Conservation (phyloP, 2,888 invertebrate species). For the Mechanitis messenoides region DNA sequence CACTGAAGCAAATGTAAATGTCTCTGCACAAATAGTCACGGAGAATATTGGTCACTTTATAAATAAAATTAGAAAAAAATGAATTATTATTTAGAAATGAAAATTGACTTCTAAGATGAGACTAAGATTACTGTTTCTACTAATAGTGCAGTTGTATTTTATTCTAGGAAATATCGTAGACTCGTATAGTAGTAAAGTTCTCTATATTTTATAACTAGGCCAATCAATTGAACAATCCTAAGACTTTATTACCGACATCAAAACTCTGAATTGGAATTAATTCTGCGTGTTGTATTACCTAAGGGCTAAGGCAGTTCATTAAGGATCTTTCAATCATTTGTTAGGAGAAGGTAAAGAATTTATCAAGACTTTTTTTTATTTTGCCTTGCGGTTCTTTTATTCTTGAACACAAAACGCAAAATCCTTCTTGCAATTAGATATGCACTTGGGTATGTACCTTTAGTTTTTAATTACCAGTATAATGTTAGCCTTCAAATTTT, state of each 20-base stretch:
- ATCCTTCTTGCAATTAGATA: slow-evolving; percentile 18
- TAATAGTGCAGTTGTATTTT: not conserved
- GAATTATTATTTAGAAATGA: no score
- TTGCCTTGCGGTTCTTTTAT: slow-evolving; percentile 31
- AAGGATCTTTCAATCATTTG: slow-evolving; percentile 62
- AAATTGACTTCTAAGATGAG: slow-evolving; percentile 9
- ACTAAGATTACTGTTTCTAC: not conserved
- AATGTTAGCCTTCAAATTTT: not conserved
- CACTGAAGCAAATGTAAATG: slow-evolving; percentile 26
- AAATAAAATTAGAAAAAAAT: slow-evolving; percentile 1
- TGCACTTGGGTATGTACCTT: not conserved
- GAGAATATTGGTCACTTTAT: not conserved
- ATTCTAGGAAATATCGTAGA: no score
- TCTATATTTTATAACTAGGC: slow-evolving; percentile 34
- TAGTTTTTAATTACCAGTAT: not conserved
- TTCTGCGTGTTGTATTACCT: slow-evolving; percentile 51
- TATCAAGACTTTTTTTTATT: slow-evolving; percentile 32
- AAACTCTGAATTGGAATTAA: slow-evolving; percentile 46
- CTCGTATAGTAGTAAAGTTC: slow-evolving; percentile 15
- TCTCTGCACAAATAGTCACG: slow-evolving; percentile 15
- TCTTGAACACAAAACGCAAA: slow-evolving; percentile 17
- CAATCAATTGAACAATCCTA: slow-evolving; percentile 37
- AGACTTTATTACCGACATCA: slow-evolving; percentile 36
- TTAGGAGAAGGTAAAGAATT: slow-evolving; percentile 43
- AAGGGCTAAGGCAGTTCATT: slow-evolving; percentile 56